Evolutionary conservation across 2,888 invertebrate genomes (phyloP).

Genomic region (Slavum lentiscoides): DNA sequence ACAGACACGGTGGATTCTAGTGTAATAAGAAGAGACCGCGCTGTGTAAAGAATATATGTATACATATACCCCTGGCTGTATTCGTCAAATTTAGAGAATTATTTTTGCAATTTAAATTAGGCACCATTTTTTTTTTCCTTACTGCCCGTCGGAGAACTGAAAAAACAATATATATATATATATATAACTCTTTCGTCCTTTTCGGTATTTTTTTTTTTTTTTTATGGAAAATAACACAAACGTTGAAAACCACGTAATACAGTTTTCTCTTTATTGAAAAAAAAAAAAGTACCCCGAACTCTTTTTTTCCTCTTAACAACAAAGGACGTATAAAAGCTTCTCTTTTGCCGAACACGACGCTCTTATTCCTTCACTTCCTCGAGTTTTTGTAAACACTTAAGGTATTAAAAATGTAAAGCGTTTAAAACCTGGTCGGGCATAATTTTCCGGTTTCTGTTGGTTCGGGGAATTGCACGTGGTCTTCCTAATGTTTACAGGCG

Average conservation of each 20-base stretch:
- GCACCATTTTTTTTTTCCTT: background rate
- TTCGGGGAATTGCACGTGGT: slow-evolving; percentile 26
- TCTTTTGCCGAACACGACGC: background rate
- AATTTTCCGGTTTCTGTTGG: slow-evolving; percentile 49
- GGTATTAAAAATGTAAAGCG: slow-evolving; percentile 42
- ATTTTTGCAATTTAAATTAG: slow-evolving; percentile 49
- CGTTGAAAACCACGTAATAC: slow-evolving; percentile 31
- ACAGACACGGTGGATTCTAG: slow-evolving; percentile 35
- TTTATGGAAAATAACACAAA: slow-evolving; percentile 13
- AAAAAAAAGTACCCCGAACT: background rate
- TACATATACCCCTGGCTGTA: background rate
- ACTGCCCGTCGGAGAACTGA: background rate
- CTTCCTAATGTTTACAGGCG: slow-evolving; percentile 58
- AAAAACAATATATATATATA: slow-evolving; percentile 15
- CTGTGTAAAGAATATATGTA: slow-evolving; percentile 10
- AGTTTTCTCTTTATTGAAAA: slow-evolving; percentile 30
- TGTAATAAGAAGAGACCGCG: slow-evolving; percentile 29
- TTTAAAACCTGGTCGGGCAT: slow-evolving; percentile 27
- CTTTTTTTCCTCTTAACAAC: slow-evolving; percentile 18
- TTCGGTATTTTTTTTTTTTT: background rate
- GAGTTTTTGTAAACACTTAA: slow-evolving; percentile 32
- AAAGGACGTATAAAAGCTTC: slow-evolving; percentile 42
- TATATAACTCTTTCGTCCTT: background rate
- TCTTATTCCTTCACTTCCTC: background rate
- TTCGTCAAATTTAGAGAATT: slow-evolving; percentile 22